Conservation (phyloP, 92 coral and sea anemone species). For the Isaurus tuberculatus region DNA sequence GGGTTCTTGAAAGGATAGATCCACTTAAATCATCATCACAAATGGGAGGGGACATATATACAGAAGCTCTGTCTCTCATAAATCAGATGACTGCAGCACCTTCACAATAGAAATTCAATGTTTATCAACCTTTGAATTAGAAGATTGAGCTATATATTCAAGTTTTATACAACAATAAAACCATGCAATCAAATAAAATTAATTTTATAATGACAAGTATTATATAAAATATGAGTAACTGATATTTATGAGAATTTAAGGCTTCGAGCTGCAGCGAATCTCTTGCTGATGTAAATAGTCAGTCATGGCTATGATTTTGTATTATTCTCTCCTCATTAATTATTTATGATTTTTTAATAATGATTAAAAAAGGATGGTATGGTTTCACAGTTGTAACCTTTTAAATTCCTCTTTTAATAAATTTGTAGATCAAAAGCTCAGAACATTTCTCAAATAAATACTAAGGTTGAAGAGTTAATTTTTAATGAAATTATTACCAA, state of each 20-base stretch:
- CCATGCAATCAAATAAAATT: background rate
- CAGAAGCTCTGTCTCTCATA: background rate
- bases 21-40: slow-evolving; percentile 59
- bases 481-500: background rate
- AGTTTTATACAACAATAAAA: background rate
- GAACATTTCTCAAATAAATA: background rate
- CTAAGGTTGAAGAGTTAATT: background rate
- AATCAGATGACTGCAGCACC: background rate
- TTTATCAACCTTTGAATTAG: background rate
- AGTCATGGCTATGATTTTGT: background rate
- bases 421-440: background rate
- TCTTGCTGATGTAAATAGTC: background rate
- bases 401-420: background rate
- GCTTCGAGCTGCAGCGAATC: background rate
- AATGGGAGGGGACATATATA: slow-evolving; percentile 66
- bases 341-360: background rate
- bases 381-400: background rate
- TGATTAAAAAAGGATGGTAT: background rate
- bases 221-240: background rate
- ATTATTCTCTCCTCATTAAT: background rate
- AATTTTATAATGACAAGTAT: background rate
- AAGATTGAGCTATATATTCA: background rate
- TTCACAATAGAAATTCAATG: background rate
- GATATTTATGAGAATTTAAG: background rate
- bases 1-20: slow-evolving; percentile 57